phyloP scores from a whole-genome alignment of 2,113 vertebrate species.

The Cyphomyrus discorhynchus region DNA sequence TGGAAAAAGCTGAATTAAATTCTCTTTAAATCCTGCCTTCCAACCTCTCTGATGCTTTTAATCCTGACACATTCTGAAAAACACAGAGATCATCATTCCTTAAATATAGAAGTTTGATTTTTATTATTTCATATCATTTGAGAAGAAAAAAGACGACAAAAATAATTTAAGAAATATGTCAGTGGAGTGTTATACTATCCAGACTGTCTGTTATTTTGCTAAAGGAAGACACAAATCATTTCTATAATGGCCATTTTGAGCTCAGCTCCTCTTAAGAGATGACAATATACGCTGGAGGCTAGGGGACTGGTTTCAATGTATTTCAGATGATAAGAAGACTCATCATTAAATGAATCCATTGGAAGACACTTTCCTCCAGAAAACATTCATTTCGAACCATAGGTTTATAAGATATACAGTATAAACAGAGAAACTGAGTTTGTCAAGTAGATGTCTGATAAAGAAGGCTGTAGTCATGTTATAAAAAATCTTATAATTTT shows the following conservation, averaged over 20 bases:
- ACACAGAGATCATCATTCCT: conserved; percentile 14
- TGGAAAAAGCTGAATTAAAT: conserved; percentile 1
- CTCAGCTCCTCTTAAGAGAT: neutral
- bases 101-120: conserved; percentile 5
- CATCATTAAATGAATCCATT: neutral
- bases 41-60: neutral
- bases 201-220: neutral
- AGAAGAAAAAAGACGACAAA: neutral
- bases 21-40: conserved; percentile 11
- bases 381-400: neutral
- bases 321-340: neutral
- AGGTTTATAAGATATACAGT: neutral
- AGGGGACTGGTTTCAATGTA: neutral
- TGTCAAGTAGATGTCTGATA: neutral
- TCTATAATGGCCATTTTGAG: neutral
- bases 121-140: conserved; percentile 1
- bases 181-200: neutral
- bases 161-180: neutral
- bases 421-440: neutral
- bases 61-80: neutral
- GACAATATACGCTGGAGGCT: neutral
- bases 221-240: neutral
- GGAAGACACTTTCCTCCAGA: neutral
- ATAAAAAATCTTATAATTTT: neutral
- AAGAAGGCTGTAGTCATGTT: neutral